phyloP scores from a whole-genome alignment of 2,888 invertebrate species.

The Thelaira solivaga region DNA sequence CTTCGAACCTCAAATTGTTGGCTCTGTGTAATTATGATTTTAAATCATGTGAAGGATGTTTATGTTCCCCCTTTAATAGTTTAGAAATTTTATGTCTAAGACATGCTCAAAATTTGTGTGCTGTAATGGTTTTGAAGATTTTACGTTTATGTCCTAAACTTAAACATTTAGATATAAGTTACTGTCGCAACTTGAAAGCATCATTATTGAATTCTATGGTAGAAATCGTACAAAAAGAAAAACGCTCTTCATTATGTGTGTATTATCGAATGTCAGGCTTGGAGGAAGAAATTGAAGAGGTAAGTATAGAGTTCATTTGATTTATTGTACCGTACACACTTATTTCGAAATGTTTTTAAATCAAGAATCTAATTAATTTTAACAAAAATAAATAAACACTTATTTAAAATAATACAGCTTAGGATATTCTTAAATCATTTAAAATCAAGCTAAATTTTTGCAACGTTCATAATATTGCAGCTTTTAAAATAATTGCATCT shows the following conservation, averaged over 20 bases:
- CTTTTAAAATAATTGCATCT: background rate
- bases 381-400: too few relatives aligned
- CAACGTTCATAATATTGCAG: background rate
- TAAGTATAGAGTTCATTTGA: conserved; percentile 48
- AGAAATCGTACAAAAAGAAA: conserved; percentile 58
- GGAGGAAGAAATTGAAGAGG: conserved; percentile 68
- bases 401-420: too few relatives aligned
- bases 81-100: conserved; percentile 63
- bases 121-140: conserved; percentile 64
- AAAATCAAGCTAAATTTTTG: background rate
- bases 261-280: conserved; percentile 69
- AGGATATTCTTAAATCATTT: background rate
- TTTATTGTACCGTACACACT: too few relatives aligned
- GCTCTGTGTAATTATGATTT: conserved; percentile 71
- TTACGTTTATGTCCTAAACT: conserved; percentile 67
- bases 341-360: background rate
- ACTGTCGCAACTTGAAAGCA: conserved; percentile 67
- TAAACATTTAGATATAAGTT: conserved; percentile 70
- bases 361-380: too few relatives aligned
- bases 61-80: conserved; percentile 65
- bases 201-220: conserved; percentile 65
- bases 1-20: conserved; percentile 66
- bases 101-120: conserved; percentile 62
- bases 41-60: conserved; percentile 62
- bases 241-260: conserved; percentile 62